A percentile compares a stretch with the other conserved stretches of the same genome.
These are phyloP conservation scores for Brachionus calyciflorus DNA, from an alignment of 1,140 invertebrate species.

Conservation along the genomic window DNA sequence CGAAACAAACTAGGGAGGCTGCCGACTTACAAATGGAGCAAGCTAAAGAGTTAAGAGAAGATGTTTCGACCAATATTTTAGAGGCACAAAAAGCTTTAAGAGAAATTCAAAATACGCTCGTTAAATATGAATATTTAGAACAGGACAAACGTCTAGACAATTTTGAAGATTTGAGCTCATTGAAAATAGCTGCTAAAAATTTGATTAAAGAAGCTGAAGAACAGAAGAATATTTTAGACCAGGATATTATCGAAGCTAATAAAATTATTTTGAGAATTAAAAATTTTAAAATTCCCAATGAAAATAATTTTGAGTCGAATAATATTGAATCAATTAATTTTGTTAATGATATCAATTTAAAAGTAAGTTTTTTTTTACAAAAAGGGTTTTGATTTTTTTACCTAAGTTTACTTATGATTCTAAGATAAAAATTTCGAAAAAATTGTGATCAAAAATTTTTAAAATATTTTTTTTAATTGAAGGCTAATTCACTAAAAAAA, in stretches of 20 bases:
- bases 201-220: neutral
- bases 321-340: neutral
- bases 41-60: neutral
- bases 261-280: neutral
- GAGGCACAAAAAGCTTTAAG: neutral
- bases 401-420: neutral
- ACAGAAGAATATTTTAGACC: neutral
- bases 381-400: no score
- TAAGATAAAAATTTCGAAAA: neutral
- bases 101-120: neutral
- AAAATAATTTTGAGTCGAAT: neutral
- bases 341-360: neutral
- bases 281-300: slow-evolving; percentile 39
- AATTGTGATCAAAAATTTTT: no score
- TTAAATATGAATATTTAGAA: slow-evolving; percentile 3
- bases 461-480: neutral
- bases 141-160: neutral
- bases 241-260: neutral
- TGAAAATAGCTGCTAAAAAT: neutral
- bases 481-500: slow-evolving; percentile 14
- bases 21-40: slow-evolving; percentile 7
- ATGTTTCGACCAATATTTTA: neutral
- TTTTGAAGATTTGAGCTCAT: neutral
- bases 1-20: slow-evolving; percentile 18
- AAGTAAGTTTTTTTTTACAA: neutral